A percentile compares a stretch with the other conserved stretches of the same genome.
Conservation (phyloP, 2,888 invertebrate species). For the Neoaliturus tenellus region DNA sequence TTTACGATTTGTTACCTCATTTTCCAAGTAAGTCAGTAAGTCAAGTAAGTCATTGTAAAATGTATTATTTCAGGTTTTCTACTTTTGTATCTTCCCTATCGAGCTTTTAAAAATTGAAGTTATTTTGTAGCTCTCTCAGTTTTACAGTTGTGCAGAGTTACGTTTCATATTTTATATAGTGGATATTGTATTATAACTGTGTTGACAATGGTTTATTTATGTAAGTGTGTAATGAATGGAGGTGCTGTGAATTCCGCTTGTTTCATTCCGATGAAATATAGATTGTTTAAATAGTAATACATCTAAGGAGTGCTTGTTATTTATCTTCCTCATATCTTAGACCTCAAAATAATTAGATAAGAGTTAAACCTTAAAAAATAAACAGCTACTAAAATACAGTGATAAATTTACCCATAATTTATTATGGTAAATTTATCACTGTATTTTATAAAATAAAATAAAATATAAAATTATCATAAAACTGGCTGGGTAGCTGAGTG, state of each 20-base stretch:
- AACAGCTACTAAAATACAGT: too few species aligned
- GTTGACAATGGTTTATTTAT: slow-evolving; percentile 49
- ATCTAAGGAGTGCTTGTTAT: not conserved
- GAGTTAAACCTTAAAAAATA: too few species aligned
- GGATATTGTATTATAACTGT: slow-evolving; percentile 47
- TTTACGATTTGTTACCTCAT: not conserved
- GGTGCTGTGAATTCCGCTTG: slow-evolving; percentile 49
- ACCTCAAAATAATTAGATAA: too few species aligned
- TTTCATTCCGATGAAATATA: slow-evolving; percentile 51
- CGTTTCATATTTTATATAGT: slow-evolving; percentile 22
- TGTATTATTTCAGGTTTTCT: not conserved
- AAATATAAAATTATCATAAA: too few species aligned
- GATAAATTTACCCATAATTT: too few species aligned
- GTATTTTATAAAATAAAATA: too few species aligned
- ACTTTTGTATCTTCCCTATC: slow-evolving; percentile 28
- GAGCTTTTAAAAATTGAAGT: not conserved
- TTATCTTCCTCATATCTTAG: not conserved
- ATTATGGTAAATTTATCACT: too few species aligned
- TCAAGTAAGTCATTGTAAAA: not conserved
- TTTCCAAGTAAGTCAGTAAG: too few species aligned
- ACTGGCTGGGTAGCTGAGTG: too few species aligned
- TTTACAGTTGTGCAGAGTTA: slow-evolving; percentile 9
- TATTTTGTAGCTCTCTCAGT: slow-evolving; percentile 16
- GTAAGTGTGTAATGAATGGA: slow-evolving; percentile 39
- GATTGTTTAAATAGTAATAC: slow-evolving; percentile 38